phyloP scores from a whole-genome alignment of 2,888 invertebrate species.

The Nasonovia ribisnigri region DNA sequence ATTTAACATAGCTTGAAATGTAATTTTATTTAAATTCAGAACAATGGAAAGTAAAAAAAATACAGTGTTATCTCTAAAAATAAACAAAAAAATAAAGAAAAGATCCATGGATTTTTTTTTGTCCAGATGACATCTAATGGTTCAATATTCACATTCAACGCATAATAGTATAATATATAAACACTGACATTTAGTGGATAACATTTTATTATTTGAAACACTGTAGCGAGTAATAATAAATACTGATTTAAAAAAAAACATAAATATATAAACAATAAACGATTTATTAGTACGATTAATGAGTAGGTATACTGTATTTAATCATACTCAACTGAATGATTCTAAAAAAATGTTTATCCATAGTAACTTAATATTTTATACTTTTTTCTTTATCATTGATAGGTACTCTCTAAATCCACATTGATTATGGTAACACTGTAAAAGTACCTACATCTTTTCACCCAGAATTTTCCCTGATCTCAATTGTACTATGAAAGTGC shows the following conservation, averaged over 20 bases:
- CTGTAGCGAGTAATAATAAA: neutral
- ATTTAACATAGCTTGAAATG: slow-evolving; percentile 4
- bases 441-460: neutral
- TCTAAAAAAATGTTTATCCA: neutral
- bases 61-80: neutral
- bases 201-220: neutral
- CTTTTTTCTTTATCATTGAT: neutral
- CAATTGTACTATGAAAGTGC: neutral
- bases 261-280: neutral
- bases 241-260: neutral
- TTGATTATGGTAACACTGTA: neutral
- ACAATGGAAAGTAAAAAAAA: neutral
- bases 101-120: neutral
- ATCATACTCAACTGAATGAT: neutral
- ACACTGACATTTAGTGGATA: neutral
- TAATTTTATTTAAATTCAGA: neutral
- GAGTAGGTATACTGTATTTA: neutral
- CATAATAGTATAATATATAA: neutral
- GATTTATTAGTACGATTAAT: neutral
- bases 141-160: neutral
- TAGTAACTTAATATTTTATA: neutral
- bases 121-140: neutral
- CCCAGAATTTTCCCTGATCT: neutral
- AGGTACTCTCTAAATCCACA: neutral
- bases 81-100: neutral